Evolutionary conservation across 1,140 invertebrate species (phyloP).

Genomic region (Bombus turneri): DNA sequence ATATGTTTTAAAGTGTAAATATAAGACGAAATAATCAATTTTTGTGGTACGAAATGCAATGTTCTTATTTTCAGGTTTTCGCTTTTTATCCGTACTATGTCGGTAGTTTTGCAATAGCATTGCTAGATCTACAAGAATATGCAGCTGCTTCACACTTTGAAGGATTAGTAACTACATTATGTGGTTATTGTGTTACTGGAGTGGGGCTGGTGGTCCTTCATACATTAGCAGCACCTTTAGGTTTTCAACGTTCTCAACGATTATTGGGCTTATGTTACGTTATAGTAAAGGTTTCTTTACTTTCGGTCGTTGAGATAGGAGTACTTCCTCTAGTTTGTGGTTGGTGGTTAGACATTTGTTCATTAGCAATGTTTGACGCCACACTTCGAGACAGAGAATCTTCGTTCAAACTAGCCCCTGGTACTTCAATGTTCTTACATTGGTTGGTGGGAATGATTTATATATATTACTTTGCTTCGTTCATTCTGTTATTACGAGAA

Average conservation of each 20-base stretch:
- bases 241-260: constrained; percentile 90
- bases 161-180: constrained; percentile 94
- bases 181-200: constrained; percentile 96
- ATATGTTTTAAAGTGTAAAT: not conserved
- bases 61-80: constrained; percentile 84
- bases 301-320: constrained; percentile 97
- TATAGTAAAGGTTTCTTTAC: constrained; percentile 96
- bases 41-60: not conserved
- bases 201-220: constrained; percentile 93
- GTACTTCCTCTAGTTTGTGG: constrained; percentile 98
- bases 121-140: constrained; percentile 89
- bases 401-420: constrained; percentile 94
- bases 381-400: constrained; percentile 93
- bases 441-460: constrained; percentile 99
- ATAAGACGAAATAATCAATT: not conserved
- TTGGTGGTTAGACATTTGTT: constrained; percentile 99
- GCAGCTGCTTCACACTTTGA: constrained; percentile 93
- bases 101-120: constrained; percentile 91
- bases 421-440: constrained; percentile 98
- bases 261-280: constrained; percentile 97
- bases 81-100: constrained; percentile 98
- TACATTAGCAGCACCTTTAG: constrained; percentile 88
- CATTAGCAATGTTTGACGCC: constrained; percentile 96
- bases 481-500: constrained; percentile 96
- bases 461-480: constrained; percentile 99